A percentile compares a stretch with the other conserved stretches of the same genome.
Conservation (phyloP, 2,888 invertebrate species). For the Steinernema scapterisci region DNA sequence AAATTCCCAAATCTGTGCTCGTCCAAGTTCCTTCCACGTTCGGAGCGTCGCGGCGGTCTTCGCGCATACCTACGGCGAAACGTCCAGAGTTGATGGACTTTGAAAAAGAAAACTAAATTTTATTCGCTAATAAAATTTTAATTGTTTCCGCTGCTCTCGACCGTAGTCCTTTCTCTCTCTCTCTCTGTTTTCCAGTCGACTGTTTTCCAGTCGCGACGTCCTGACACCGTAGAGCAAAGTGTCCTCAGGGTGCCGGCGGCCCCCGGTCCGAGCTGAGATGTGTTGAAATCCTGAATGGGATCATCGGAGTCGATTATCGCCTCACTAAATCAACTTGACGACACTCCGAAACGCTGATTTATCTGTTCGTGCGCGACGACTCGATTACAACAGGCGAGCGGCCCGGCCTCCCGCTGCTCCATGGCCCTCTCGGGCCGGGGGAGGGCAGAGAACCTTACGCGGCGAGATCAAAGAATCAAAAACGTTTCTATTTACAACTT, state of each 20-base stretch:
- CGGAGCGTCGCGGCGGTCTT: background rate
- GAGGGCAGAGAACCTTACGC: background rate
- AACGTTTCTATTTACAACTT: slow-evolving; percentile 24
- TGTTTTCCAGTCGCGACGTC: background rate
- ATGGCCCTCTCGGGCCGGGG: background rate
- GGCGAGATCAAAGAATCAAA: slow-evolving; percentile 28
- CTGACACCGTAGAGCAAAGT: background rate
- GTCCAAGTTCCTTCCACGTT: too few relatives aligned
- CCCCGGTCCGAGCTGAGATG: background rate
- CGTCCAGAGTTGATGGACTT: background rate
- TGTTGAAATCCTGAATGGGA: slow-evolving; percentile 20
- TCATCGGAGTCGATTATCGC: slow-evolving; percentile 20
- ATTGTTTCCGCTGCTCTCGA: background rate
- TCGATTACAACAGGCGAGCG: slow-evolving; percentile 9
- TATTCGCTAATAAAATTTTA: slow-evolving; percentile 27
- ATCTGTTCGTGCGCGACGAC: slow-evolving; percentile 3
- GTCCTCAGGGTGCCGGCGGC: background rate
- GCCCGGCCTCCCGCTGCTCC: background rate
- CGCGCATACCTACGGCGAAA: background rate
- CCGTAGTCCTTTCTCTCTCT: too few relatives aligned
- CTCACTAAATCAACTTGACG: slow-evolving; percentile 30
- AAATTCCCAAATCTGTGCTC: background rate
- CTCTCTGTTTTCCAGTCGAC: background rate
- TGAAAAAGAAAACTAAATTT: slow-evolving; percentile 26
- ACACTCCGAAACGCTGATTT: slow-evolving; percentile 27